Conservation (phyloP, 2,888 invertebrate genomes). For the Acanthoscelides obtectus region DNA sequence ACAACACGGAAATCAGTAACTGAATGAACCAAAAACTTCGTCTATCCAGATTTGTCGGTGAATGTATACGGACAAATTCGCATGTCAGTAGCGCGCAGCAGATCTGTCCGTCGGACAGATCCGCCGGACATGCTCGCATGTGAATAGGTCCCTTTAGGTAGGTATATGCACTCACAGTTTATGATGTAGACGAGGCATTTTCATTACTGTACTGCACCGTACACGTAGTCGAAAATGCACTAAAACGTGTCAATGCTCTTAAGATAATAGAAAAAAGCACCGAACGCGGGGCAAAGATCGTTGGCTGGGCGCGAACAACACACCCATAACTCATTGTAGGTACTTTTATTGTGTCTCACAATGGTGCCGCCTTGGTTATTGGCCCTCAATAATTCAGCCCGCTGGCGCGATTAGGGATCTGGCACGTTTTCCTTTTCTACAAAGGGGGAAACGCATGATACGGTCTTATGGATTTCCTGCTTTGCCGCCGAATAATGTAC, state of each 20-base stretch:
- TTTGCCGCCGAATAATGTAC: not conserved
- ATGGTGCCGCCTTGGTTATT: not conserved
- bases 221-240: not conserved
- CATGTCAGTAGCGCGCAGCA: no score
- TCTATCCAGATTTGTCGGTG: no score
- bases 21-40: no score
- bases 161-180: no score
- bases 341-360: constrained; percentile 1
- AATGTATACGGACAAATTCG: no score
- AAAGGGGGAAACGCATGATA: not conserved
- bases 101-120: no score
- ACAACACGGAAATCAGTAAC: no score
- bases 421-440: not conserved
- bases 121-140: no score
- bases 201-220: no score
- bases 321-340: not conserved
- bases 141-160: no score
- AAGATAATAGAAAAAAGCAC: not conserved
- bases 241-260: not conserved
- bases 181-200: no score
- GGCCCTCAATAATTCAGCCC: constrained; percentile 1
- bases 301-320: not conserved
- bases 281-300: not conserved
- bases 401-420: not conserved
- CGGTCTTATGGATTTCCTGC: not conserved